phyloP scores from a whole-genome alignment of 1,140 invertebrate species.

The Drosophila pectinifera region DNA sequence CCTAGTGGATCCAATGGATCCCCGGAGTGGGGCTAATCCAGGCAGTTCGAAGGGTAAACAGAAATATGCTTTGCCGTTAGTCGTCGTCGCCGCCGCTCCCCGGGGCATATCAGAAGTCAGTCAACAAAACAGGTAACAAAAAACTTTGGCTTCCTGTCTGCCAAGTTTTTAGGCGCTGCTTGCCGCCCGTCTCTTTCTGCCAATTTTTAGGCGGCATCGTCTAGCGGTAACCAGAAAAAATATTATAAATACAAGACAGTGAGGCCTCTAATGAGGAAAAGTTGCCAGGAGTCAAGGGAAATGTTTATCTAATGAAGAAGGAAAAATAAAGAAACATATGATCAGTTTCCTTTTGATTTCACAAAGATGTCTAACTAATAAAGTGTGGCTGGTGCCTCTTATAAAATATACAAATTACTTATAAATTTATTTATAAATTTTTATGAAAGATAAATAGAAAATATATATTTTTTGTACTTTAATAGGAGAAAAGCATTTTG shows the following conservation, averaged over 20 bases:
- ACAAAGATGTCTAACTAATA: no score
- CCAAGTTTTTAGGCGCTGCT: conserved; percentile 67
- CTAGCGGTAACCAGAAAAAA: conserved; percentile 49
- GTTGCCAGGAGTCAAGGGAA: no score
- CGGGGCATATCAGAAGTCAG: conserved; percentile 65
- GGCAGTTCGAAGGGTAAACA: conserved; percentile 77
- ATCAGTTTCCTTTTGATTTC: no score
- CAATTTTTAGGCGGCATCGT: conserved; percentile 39
- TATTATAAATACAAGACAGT: conserved; percentile 9
- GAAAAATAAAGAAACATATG: no score
- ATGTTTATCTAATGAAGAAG: not conserved
- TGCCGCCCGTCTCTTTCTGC: conserved; percentile 17
- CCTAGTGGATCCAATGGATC: conserved; percentile 8
- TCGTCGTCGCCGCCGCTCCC: conserved; percentile 13
- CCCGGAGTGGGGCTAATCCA: conserved; percentile 58
- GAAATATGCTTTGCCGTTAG: conserved; percentile 80
- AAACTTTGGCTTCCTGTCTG: conserved; percentile 81
- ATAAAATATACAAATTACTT: no score
- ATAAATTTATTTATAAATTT: no score
- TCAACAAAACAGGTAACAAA: conserved; percentile 82
- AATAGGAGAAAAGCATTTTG: no score
- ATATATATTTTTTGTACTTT: no score
- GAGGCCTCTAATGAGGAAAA: no score
- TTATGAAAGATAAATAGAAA: no score
- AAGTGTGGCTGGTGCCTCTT: no score